A percentile compares a stretch with the other conserved stretches of the same genome.
Conservation (phyloP, 2,888 invertebrate species). For the Empis livida region DNA sequence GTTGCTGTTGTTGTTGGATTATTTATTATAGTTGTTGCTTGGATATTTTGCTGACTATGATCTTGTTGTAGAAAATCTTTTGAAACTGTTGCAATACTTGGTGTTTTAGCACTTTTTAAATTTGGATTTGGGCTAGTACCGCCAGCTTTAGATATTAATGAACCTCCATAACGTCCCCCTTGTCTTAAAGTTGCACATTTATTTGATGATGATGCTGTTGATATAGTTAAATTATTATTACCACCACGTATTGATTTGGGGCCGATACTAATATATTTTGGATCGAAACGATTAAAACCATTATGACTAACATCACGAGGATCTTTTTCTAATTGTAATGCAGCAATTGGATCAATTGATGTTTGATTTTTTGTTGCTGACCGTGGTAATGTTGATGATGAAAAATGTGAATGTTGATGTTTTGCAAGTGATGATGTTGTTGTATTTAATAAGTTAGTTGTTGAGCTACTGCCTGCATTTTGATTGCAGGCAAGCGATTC, state of each 20-base stretch:
- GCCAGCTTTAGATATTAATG: constrained; percentile 15
- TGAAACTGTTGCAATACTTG: constrained; percentile 35
- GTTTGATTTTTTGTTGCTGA: constrained; percentile 22
- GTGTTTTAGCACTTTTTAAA: constrained; percentile 35
- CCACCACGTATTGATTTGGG: constrained; percentile 32
- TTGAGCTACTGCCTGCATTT: constrained; percentile 34
- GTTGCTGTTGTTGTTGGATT: constrained; percentile 13
- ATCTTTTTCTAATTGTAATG: constrained; percentile 20
- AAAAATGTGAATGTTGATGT: constrained; percentile 16
- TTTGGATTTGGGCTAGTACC: constrained; percentile 34
- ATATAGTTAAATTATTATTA: constrained; percentile 28
- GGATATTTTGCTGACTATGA: constrained; percentile 26
- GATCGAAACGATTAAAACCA: constrained; percentile 37
- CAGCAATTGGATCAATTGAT: constrained; percentile 1
- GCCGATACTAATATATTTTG: constrained; percentile 36
- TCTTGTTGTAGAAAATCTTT: constrained; percentile 34
- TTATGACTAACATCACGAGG: constrained; percentile 35
- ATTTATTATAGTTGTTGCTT: constrained; percentile 15
- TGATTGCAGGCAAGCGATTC: constrained; percentile 49
- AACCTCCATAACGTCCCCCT: constrained; percentile 35
- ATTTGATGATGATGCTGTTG: constrained; percentile 25
- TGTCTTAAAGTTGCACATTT: constrained; percentile 36
- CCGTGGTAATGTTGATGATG: constrained; percentile 32
- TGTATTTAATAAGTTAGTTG: constrained; percentile 16
- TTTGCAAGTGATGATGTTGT: constrained; percentile 10